Conservation (phyloP, 2,888 invertebrate species). For the Matsumyia berberina region DNA sequence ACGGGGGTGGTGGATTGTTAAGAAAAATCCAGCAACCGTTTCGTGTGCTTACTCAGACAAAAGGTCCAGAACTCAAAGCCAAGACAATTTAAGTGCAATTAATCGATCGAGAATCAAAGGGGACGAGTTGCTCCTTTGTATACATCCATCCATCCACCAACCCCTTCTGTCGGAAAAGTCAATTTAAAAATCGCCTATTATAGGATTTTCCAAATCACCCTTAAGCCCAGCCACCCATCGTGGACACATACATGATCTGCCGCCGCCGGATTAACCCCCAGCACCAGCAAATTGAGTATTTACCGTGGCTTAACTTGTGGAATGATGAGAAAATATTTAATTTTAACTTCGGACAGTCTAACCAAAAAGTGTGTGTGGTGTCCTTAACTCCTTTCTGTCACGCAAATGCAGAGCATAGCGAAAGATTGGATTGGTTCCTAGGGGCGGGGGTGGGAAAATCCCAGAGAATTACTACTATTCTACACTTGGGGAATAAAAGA, state of each 20-base stretch:
- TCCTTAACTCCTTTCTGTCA: constrained; percentile 67
- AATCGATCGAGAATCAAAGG: constrained; percentile 63
- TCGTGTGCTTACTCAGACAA: constrained; percentile 40
- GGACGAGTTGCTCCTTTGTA: constrained; percentile 19
- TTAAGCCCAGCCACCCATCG: constrained; percentile 27
- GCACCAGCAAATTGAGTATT: constrained; percentile 65
- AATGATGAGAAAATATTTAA: constrained; percentile 69
- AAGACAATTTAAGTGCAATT: constrained; percentile 73
- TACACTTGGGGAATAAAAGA: constrained; percentile 23
- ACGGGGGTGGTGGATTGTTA: constrained; percentile 30
- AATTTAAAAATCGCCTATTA: constrained; percentile 63
- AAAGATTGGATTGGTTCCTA: constrained; percentile 29
- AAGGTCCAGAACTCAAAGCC: constrained; percentile 31
- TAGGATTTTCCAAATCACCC: constrained; percentile 50
- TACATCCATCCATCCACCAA: constrained; percentile 40
- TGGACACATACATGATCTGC: constrained; percentile 20
- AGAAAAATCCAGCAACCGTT: constrained; percentile 8
- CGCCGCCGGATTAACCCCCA: constrained; percentile 25
- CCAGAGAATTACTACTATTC: constrained; percentile 42
- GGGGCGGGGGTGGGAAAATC: constrained; percentile 49
- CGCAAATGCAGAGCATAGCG: constrained; percentile 37
- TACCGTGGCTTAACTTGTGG: constrained; percentile 59
- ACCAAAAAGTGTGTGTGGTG: constrained; percentile 21
- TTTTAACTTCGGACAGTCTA: constrained; percentile 63
- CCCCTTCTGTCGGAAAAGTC: constrained; percentile 49